Evolutionary conservation across 2,888 invertebrate species (phyloP), one percentile per base, ranked within the genome.

Genomic region (Gastracanthus pulcherrimus): DNA sequence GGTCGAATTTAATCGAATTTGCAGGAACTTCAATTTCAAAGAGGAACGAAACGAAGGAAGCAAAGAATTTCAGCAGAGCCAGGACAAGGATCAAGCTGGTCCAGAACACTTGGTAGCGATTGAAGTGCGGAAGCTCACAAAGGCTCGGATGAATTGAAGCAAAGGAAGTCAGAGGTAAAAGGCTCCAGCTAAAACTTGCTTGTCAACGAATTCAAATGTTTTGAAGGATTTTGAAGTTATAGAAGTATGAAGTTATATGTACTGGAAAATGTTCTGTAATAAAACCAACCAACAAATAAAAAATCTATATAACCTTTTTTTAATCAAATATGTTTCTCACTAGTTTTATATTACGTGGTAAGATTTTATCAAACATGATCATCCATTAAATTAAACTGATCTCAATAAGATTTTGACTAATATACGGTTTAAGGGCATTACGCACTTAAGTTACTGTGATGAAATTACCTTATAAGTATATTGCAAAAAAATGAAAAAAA

Each of bases 61-160:
- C 23, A 36, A 36, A 34, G 62, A 48, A 62, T 23, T 36, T 34
- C 38, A 16, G 34, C 6, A n/a, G 36, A 31, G 19, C 4, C 29
- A 13, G n/a, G 19, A n/a, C 31, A 31, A 48, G 19, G 48, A 51
- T 9, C 41, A 62, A 74, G 13, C 34, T 48, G 48, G 64, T 75
- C 23, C 36, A 7, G 31, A 74, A 51, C 5, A n/a, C 74, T 51
- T 64, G 62, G 31, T 41, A 45, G 23, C 48, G 45, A 62, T 74
- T 64, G 62, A 74, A 64, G 72, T 62, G 45, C 29, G 41, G 16
- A 16, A 74, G 34, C 62, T 64, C 23, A 62, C 48, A 64, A 74
- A 74, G 34, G 26, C 19, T 60, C 23, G 41, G 23, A 38, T 16
- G 16, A 58, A 29, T 58, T 26, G 26, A 26, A 26, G 58, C 29